Evolutionary conservation across 2,113 vertebrate genomes (phyloP), one percentile per base, ranked within the genome.

Genomic region (Antechinus stuartii): DNA sequence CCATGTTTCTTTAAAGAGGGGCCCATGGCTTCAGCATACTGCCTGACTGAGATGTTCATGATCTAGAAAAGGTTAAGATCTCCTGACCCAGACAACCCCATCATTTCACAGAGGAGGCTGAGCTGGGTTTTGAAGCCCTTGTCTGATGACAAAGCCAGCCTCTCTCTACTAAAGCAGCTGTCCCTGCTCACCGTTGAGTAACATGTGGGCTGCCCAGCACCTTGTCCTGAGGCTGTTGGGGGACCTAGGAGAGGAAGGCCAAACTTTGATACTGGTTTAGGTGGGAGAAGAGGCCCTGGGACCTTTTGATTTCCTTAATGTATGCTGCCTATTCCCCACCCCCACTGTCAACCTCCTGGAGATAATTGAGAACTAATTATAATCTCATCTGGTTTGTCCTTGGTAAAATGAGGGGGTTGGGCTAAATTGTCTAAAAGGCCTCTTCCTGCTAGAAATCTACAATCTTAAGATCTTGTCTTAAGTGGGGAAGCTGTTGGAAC

Each of bases 351-450:
- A 84, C n/a, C 68, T 84, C 68, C n/a, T 84, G n/a, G 68, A 84
- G 35, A 84, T 84, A 84, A 84, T 84, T 84, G 68, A 84, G 68
- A 84, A 84, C 68, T 84, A 84, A 84, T 84, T 84, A 84, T 84
- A 84, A 84, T 84, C 68, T 84, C 68, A 42, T 84, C 68, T 84
- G 68, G 68, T 42, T 84, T 84, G 68, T 84, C 68, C 68, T 84
- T 84, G 68, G 68, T 8, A 84, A 84, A 84, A 84, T 84, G 68
- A 84, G 68, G 68, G 68, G 68, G 68, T 84, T 84, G 68, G 35
- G 68, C 68, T 84, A 84, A 84, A 84, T 84, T 42, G 68, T 84
- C n/a, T 84, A 84, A 84, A 84, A 84, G 68, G 19, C 35, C 19
- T 84, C 68, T 84, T 84, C 68, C n/a, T 84, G 68, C 68, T 84